These are phyloP conservation scores for Amphibalanus amphitrite DNA, from an alignment of 1,140 invertebrate species.

Conservation along the genomic window DNA sequence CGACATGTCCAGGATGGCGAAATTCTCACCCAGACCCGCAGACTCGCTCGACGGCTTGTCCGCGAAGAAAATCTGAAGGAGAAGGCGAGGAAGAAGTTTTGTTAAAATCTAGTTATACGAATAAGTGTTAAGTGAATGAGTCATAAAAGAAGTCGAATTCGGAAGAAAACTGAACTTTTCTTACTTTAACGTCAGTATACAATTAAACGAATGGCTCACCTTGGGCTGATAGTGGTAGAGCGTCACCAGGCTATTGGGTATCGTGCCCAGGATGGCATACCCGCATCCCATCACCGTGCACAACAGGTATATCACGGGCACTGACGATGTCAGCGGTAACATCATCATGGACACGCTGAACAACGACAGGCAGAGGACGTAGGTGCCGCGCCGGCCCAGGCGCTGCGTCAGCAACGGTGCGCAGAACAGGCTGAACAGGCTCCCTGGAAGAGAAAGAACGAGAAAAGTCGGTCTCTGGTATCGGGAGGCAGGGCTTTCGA, in stretches of 20 bases:
- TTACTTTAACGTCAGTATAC: too few species aligned
- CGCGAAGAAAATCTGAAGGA: not conserved
- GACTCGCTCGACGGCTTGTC: not conserved
- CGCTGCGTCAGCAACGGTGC: not conserved
- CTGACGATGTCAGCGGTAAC: not conserved
- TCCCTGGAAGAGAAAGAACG: not conserved
- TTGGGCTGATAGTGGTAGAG: not conserved
- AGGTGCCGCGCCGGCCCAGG: not conserved
- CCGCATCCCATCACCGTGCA: not conserved
- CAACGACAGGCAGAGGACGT: not conserved
- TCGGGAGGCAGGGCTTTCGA: too few species aligned
- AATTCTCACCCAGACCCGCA: not conserved
- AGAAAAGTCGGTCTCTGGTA: too few species aligned
- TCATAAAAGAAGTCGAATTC: too few species aligned
- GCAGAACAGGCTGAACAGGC: not conserved
- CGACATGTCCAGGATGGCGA: not conserved
- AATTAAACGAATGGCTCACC: not conserved
- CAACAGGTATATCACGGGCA: not conserved
- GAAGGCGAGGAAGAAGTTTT: too few species aligned
- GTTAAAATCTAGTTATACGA: too few species aligned
- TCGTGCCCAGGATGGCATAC: not conserved
- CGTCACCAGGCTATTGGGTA: not conserved
- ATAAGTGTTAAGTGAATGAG: too few species aligned
- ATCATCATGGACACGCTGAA: not conserved
- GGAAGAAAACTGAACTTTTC: too few species aligned